Conservation (phyloP, 2,113 vertebrate species). For the Scalopus aquaticus region DNA sequence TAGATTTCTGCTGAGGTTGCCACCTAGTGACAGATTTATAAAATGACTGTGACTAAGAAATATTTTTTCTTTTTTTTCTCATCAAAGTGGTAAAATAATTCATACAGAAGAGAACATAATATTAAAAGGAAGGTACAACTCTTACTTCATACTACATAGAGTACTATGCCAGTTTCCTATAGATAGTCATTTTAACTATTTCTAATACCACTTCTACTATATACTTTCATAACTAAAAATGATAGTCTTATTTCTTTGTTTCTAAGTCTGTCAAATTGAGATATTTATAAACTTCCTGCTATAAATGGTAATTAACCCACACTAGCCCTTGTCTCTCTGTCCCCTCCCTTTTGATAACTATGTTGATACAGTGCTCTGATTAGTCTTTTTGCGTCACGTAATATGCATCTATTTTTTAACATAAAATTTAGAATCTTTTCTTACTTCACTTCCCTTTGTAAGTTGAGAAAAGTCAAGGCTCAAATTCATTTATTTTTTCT, state of each 20-base stretch:
- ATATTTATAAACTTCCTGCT: background rate
- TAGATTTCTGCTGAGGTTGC: conserved; percentile 30
- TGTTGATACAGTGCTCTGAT: background rate
- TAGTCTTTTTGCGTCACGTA: background rate
- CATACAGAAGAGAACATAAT: background rate
- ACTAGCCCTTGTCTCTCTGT: background rate
- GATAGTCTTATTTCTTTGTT: background rate
- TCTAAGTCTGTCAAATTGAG: background rate
- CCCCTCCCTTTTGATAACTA: background rate
- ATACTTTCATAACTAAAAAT: background rate
- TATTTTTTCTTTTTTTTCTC: background rate
- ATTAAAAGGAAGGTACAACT: background rate
- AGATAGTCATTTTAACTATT: background rate
- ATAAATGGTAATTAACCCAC: background rate
- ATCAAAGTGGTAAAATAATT: background rate
- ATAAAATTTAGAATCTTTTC: background rate
- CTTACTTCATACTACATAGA: background rate
- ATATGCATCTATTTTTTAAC: background rate
- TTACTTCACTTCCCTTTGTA: background rate
- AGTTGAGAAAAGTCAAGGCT: background rate
- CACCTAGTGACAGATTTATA: conserved; percentile 34
- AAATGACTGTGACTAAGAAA: background rate
- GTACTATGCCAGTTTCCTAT: background rate
- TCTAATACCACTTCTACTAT: background rate
- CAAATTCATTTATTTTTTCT: background rate